A percentile compares a stretch with the other conserved stretches of the same genome.
phyloP scores from a whole-genome alignment of 1,140 invertebrate species.

The Oppia nitens region DNA sequence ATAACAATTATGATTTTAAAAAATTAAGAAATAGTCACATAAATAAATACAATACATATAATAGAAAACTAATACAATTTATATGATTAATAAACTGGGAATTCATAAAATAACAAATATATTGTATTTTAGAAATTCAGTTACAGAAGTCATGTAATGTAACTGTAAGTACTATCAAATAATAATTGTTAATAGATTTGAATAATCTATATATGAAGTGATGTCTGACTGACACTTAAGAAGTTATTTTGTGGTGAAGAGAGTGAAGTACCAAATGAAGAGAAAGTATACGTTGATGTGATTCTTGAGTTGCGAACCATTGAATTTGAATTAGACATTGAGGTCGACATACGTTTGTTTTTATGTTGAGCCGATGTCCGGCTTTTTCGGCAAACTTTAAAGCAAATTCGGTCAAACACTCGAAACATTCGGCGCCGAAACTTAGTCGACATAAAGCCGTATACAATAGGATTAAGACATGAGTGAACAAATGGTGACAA shows the following conservation, averaged over 20 bases:
- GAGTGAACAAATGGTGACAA: conserved; percentile 27
- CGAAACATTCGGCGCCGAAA: conserved; percentile 30
- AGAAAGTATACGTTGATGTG: conserved; percentile 13
- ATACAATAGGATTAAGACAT: conserved; percentile 37
- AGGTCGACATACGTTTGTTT: neutral
- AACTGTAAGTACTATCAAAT: too few relatives aligned
- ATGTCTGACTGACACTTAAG: neutral
- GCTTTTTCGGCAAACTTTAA: neutral
- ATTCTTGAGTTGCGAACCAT: conserved; percentile 2
- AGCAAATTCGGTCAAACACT: conserved; percentile 19
- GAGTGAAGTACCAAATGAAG: neutral
- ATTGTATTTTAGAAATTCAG: too few relatives aligned
- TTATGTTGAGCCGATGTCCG: neutral
- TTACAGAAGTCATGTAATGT: too few relatives aligned
- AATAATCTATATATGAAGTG: neutral
- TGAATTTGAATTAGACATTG: neutral
- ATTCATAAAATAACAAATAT: too few relatives aligned
- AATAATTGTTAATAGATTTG: too few relatives aligned
- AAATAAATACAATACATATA: too few relatives aligned
- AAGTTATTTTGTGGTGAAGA: neutral
- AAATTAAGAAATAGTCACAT: too few relatives aligned
- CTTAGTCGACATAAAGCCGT: conserved; percentile 38
- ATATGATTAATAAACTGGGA: too few relatives aligned
- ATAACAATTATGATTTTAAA: too few relatives aligned
- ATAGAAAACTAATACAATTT: too few relatives aligned